phyloP scores from a whole-genome alignment of 2,797 vertebrate genomes.

The Synanceia verrucosa region DNA sequence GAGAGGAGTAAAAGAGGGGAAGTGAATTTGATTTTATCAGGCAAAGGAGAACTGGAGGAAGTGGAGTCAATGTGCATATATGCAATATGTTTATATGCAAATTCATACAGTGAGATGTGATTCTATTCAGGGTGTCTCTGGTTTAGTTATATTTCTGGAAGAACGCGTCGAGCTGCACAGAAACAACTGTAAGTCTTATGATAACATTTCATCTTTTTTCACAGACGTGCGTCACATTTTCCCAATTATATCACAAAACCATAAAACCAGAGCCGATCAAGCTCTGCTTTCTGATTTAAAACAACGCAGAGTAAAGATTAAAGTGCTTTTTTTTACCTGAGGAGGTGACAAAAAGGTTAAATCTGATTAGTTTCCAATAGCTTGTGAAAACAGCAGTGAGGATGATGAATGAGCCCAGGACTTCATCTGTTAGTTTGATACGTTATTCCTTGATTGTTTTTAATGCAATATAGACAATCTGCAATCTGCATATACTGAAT shows the following conservation, averaged over 20 bases:
- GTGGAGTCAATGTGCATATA: too few relatives aligned
- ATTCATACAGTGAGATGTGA: neutral
- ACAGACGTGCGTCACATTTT: neutral
- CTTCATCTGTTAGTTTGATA: neutral
- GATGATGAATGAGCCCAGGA: neutral
- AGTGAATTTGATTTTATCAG: conserved; percentile 19
- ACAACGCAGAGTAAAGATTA: neutral
- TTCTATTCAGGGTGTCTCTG: neutral
- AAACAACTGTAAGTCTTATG: neutral
- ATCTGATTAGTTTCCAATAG: neutral
- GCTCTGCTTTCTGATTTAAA: neutral
- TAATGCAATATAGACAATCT: neutral
- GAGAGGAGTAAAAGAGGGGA: neutral
- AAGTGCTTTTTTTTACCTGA: neutral
- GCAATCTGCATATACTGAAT: too few relatives aligned
- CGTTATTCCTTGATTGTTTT: neutral
- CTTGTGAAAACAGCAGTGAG: neutral
- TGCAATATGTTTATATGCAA: too few relatives aligned
- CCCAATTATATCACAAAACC: neutral
- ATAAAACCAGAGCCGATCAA: neutral
- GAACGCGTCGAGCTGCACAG: neutral
- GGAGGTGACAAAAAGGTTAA: neutral
- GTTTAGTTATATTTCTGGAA: neutral
- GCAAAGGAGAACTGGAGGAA: neutral
- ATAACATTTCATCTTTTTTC: too few relatives aligned